Evolutionary conservation across 2,888 invertebrate genomes (phyloP), one percentile per base, ranked within the genome.

Genomic region (Chalcosyrphus nemorum): DNA sequence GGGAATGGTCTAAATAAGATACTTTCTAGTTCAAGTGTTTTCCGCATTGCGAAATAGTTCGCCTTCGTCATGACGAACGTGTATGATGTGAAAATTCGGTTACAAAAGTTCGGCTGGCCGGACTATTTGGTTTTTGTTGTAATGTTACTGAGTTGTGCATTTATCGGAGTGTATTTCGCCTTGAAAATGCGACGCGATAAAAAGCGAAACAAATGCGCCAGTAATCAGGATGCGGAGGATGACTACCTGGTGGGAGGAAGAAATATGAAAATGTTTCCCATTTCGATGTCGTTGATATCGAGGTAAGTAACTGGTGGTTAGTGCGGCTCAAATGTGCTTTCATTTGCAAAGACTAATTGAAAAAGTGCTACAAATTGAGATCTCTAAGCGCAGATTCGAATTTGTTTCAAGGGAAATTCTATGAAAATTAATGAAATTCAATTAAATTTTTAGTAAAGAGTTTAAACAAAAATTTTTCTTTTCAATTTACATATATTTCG

Each of bases 131-230:
- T 97, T 86, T 97, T 97, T 90, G 93, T 94, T 72, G 88, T 93
- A 0, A 96, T 97, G 96, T 91, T 97, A 87, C 92, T 94, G 11
- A 92, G 95, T 38, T 97, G 96, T 90, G 94, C 96, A 0, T 92
- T 93, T 9, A 95, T 97, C 52, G 97, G 97, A 0, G 91, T 97
- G n/a, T 96, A 96, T 89, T 97, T 95, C 92, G 97, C 96, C 0
- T 94, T 96, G 86, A 93, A 94, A 89, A 94, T 95, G 89, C 88
- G 90, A 0, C 86, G 87, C 2, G 90, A 91, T 38, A 84, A 89
- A 1, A 94, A 94, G 81, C 88, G 88, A 66, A 75, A 85, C 21
- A 78, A 66, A n/a, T 17, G 7, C 17, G 45, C 75, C 4, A 88
- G 77, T 7, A 86, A 87, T 50, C 91, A 93, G 7, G 90, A 91